phyloP scores from a whole-genome alignment of 2,888 invertebrate genomes.

The Calliopum simillimum region DNA sequence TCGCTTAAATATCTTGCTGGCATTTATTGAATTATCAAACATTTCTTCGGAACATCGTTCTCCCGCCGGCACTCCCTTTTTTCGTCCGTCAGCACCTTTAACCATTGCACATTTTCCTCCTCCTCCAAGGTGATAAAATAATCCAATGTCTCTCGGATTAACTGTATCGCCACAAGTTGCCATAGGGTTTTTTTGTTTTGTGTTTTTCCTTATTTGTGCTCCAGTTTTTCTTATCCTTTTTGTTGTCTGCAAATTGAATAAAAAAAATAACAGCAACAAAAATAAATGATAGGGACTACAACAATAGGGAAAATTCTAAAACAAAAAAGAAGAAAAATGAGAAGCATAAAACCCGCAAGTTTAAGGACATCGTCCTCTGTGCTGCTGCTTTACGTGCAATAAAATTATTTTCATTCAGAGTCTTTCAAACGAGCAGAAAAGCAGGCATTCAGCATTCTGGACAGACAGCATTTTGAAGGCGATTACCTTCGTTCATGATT shows the following conservation, averaged over 20 bases:
- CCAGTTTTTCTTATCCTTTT: too few species aligned
- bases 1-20: too few species aligned
- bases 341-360: background rate
- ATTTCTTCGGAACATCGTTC: too few species aligned
- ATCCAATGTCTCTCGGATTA: too few species aligned
- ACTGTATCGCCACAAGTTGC: too few species aligned
- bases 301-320: background rate
- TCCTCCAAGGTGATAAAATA: background rate
- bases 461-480: constrained; percentile 11
- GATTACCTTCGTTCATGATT: constrained; percentile 58
- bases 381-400: background rate
- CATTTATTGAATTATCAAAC: too few species aligned
- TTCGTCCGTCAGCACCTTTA: background rate
- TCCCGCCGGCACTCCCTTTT: background rate
- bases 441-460: background rate
- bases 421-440: too few species aligned
- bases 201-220: too few species aligned
- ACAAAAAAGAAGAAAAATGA: background rate
- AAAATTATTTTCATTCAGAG: too few species aligned
- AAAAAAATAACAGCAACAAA: constrained; percentile 6
- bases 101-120: background rate
- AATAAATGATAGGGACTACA: background rate
- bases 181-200: too few species aligned
- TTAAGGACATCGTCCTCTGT: background rate
- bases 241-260: background rate